Percentiles rank a stretch among this genome's conserved stretches.
Conservation (phyloP, 2,888 invertebrate species). For the Chalcosyrphus nemorum region DNA sequence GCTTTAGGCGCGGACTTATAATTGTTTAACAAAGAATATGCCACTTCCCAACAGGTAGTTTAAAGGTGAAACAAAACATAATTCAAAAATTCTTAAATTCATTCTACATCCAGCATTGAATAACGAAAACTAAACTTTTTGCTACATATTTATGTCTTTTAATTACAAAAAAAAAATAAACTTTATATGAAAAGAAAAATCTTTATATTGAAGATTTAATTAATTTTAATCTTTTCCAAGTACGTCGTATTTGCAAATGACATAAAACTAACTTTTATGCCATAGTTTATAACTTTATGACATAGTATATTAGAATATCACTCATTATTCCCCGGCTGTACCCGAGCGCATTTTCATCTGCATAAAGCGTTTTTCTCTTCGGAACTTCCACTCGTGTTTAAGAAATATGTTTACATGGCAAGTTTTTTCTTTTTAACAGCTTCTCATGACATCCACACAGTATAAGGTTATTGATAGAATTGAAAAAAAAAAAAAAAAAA, state of each 20-base stretch:
- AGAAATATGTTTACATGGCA: background rate
- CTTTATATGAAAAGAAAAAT: too few relatives aligned
- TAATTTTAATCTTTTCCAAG: too few relatives aligned
- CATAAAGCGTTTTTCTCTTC: background rate
- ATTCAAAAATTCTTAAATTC: too few relatives aligned
- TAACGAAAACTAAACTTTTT: too few relatives aligned
- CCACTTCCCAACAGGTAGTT: conserved; percentile 10
- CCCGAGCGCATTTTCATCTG: background rate
- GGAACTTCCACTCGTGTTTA: background rate
- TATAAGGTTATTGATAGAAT: too few relatives aligned
- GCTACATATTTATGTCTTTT: too few relatives aligned
- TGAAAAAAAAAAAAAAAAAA: background rate
- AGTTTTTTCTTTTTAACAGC: too few relatives aligned
- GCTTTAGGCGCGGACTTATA: background rate
- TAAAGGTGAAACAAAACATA: background rate
- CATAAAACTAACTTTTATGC: background rate
- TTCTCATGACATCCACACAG: too few relatives aligned
- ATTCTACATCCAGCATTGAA: too few relatives aligned
- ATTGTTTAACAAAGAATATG: background rate
- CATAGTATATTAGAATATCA: background rate
- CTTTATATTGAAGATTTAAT: too few relatives aligned
- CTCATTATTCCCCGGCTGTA: background rate
- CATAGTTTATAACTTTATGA: background rate
- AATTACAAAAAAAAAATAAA: too few relatives aligned
- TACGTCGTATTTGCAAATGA: background rate